A percentile compares a stretch with the other conserved stretches of the same genome.
Conservation (phyloP, 2,797 vertebrate genomes). For the Danio albolineatus region DNA sequence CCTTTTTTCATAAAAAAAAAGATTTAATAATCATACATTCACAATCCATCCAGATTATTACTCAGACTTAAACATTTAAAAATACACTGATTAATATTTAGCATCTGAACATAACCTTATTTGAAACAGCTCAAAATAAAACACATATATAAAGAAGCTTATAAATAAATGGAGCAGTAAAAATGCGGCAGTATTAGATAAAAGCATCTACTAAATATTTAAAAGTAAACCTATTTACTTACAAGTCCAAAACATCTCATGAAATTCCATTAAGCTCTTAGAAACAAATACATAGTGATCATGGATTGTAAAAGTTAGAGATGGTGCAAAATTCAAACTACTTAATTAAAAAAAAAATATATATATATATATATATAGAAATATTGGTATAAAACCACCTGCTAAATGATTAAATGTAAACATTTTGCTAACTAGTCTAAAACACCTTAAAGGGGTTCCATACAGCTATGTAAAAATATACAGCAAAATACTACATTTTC, state of each 20-base stretch:
- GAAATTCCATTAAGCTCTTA: no score
- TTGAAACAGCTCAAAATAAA: not conserved
- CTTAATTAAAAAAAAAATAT: no score
- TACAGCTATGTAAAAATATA: not conserved
- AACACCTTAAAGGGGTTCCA: not conserved
- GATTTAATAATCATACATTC: not conserved
- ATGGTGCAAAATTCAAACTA: no score
- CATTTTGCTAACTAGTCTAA: not conserved
- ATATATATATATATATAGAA: no score
- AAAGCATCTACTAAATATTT: no score
- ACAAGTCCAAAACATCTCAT: no score
- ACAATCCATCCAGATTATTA: not conserved
- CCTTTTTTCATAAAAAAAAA: not conserved
- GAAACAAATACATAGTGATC: no score
- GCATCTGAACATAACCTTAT: not conserved
- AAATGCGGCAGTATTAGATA: no score
- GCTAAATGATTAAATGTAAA: no score
- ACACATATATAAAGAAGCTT: not conserved
- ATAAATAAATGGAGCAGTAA: not conserved
- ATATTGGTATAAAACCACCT: no score
- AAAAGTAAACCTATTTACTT: no score
- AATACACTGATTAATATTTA: conserved; percentile 4
- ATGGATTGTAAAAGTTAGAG: no score
- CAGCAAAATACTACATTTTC: not conserved
- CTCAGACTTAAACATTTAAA: not conserved